These are phyloP conservation scores for Muntiacus muntjak DNA, from an alignment of 2,113 vertebrate genomes.

Conservation along the genomic window DNA sequence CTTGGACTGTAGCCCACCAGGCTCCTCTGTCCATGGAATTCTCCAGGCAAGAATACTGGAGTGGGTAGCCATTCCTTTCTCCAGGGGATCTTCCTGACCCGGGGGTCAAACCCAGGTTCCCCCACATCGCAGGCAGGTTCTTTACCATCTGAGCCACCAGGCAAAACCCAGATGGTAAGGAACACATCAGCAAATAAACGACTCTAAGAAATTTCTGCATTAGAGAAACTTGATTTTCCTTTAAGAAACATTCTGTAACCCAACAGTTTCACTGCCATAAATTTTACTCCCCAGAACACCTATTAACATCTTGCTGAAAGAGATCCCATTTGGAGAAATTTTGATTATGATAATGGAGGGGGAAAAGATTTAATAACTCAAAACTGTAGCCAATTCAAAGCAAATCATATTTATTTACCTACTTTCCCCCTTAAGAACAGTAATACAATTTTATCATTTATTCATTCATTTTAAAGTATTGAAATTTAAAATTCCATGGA, in stretches of 20 bases:
- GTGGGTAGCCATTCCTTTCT: neutral
- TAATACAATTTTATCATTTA: neutral
- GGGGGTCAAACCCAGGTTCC: neutral
- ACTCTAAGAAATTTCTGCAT: neutral
- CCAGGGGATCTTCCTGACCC: neutral
- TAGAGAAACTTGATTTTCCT: neutral
- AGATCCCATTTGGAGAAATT: neutral
- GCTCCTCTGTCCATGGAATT: neutral
- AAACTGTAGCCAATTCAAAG: neutral
- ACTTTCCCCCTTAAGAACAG: neutral
- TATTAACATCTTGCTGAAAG: neutral
- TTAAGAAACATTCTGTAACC: slow-evolving; percentile 1
- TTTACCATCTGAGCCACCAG: neutral
- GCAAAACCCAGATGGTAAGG: neutral
- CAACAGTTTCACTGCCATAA: neutral
- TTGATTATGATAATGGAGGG: neutral
- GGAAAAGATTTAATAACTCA: neutral
- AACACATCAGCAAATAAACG: neutral
- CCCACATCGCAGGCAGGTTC: neutral
- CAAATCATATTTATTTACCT: neutral
- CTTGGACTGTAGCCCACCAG: neutral
- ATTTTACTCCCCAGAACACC: neutral
- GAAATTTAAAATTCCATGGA: neutral
- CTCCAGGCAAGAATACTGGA: neutral
- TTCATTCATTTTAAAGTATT: neutral